Conservation (phyloP, 2,888 invertebrate species). For the Acrobasis repandana region DNA sequence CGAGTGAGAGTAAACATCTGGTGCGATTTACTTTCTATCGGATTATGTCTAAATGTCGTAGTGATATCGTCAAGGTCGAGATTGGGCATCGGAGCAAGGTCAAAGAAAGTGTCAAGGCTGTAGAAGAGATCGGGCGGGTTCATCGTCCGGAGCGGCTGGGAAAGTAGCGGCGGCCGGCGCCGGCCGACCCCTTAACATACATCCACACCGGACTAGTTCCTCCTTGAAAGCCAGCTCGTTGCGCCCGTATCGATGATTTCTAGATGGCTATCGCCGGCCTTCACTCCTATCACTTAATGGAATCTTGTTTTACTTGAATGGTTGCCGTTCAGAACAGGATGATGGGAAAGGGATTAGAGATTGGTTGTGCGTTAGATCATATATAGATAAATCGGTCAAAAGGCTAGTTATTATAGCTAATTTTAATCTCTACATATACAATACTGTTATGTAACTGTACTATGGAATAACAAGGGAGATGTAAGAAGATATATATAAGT, state of each 20-base stretch:
- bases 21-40: constrained; percentile 71
- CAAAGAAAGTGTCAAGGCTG: constrained; percentile 82
- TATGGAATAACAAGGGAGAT: constrained; percentile 48
- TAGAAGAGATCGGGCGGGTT: constrained; percentile 77
- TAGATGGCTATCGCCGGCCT: constrained; percentile 47
- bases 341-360: constrained; percentile 47
- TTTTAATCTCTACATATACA: constrained; percentile 60
- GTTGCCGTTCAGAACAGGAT: constrained; percentile 36
- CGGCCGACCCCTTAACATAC: constrained; percentile 76
- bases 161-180: constrained; percentile 68
- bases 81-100: constrained; percentile 64
- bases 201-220: constrained; percentile 69
- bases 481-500: constrained; percentile 44
- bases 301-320: constrained; percentile 39
- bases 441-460: constrained; percentile 53
- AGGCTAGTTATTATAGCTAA: constrained; percentile 70
- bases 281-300: constrained; percentile 40
- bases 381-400: constrained; percentile 81
- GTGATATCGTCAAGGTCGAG: constrained; percentile 65
- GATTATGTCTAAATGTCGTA: constrained; percentile 43
- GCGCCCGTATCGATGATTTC: constrained; percentile 44
- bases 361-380: constrained; percentile 74
- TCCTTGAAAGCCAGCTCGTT: constrained; percentile 47
- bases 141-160: constrained; percentile 71
- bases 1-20: constrained; percentile 74